Evolutionary conservation across 2,113 vertebrate genomes (phyloP).

Genomic region (Gymnorhina tibicen): DNA sequence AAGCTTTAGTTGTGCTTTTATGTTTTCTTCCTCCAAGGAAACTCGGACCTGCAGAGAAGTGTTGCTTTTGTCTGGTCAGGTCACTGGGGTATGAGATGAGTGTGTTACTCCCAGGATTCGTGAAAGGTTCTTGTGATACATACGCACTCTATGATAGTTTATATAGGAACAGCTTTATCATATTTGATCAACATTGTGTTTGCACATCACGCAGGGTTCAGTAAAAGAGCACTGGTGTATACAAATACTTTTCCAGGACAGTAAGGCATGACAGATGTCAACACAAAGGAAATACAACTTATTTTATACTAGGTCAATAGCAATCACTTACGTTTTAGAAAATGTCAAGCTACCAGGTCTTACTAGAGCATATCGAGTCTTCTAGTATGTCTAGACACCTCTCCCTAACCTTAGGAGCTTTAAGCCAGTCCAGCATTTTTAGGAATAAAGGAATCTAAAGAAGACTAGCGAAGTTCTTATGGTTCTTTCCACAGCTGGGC

Average conservation of each 20-base stretch:
- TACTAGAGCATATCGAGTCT: neutral
- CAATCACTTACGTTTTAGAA: neutral
- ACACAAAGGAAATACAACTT: neutral
- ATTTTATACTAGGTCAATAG: neutral
- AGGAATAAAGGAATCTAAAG: neutral
- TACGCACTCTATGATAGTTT: neutral
- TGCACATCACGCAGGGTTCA: neutral
- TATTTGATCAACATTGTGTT: neutral
- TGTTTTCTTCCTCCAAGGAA: neutral
- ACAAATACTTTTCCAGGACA: neutral
- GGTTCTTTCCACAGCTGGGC: neutral
- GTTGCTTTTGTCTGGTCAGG: neutral
- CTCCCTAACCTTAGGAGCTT: neutral
- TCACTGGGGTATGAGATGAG: neutral
- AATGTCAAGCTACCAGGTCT: neutral
- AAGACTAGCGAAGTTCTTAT: neutral
- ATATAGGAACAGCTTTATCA: neutral
- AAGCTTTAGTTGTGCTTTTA: neutral
- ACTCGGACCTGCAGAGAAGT: accelerated
- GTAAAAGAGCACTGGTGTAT: neutral
- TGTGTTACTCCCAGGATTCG: neutral
- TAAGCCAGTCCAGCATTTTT: neutral
- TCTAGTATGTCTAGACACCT: neutral
- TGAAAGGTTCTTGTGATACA: neutral
- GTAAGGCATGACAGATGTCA: neutral